Base-by-base conservation (phyloP, 2,888 invertebrate genomes). In the Drosophila austrosaltans region DNA sequence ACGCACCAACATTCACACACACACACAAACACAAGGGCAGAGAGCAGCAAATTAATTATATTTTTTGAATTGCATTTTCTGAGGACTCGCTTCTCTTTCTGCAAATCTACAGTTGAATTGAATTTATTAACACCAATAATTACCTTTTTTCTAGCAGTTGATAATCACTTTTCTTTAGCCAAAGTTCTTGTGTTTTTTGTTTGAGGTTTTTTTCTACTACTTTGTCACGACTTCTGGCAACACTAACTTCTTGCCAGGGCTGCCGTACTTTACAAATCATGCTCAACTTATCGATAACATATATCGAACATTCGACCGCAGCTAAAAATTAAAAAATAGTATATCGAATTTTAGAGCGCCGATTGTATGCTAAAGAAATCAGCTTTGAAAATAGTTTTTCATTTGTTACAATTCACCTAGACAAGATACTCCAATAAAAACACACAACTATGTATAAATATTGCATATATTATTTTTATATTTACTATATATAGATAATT, bases 81-180 rank as follows among this genome's bases (percentile, higher is more conserved):
- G 32, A 54, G 58, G 62, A 48, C 28, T 59, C 30, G 71, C 57
- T 53, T 59, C 60, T 73, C 74, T 36, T 42, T 66, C 66, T 48
- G 54, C 25, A 25, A 58, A 39, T 20, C 53, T 66, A n/a, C 75
- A 53, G 25, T 54, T 20, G 16, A 30, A 54, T 61, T 62, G 75
- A 22, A 48, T 48, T 53, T 53, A 28, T 53, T 20, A 25, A 25
- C 58, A 20, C 59, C 36, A 53, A 25, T 39, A 72, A 12, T 61
- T 72, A 72, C 53, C 75, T 72, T 74, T 75, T 75, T 74, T 54
- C 59, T 48, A 62, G 53, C 58, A 62, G 61, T 62, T 44, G 68
- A 58, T 73, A 66, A 61, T 60, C 61, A 57, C 59, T 61, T 57
- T 73, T 67, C 36, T 39, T 57, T 10, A 48, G 10, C 48, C 22